These are phyloP conservation scores for Phorcus lineatus DNA, from an alignment of 2,888 invertebrate species.

Conservation along the genomic window DNA sequence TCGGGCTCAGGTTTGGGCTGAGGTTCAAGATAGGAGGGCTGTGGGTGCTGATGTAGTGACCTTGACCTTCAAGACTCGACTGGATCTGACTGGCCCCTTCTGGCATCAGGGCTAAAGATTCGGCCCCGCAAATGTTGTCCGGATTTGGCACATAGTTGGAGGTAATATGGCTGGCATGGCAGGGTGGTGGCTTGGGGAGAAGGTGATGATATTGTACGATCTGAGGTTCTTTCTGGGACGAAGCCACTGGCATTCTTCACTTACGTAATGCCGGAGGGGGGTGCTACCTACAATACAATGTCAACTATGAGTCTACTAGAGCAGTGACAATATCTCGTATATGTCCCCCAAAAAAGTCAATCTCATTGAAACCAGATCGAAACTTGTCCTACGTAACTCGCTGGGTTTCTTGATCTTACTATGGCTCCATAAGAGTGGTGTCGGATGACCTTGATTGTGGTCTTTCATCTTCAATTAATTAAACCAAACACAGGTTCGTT, in stretches of 20 bases:
- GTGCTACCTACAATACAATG: too few species aligned
- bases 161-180: slow-evolving; percentile 32
- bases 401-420: too few species aligned
- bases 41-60: slow-evolving; percentile 70
- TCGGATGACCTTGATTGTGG: too few species aligned
- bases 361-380: too few species aligned
- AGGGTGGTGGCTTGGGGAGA: slow-evolving; percentile 48
- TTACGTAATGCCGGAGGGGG: too few species aligned
- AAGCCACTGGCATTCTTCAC: slow-evolving; percentile 62
- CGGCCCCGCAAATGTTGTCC: slow-evolving; percentile 36
- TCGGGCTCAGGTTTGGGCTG: slow-evolving; percentile 64
- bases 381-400: too few species aligned
- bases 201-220: slow-evolving; percentile 49
- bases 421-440: too few species aligned
- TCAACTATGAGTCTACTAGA: too few species aligned
- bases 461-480: too few species aligned
- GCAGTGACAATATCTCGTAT: too few species aligned
- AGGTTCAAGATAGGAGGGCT: slow-evolving; percentile 74
- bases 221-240: slow-evolving; percentile 62
- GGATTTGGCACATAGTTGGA: slow-evolving; percentile 28
- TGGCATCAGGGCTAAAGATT: slow-evolving; percentile 36
- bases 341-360: too few species aligned
- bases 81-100: slow-evolving; percentile 41
- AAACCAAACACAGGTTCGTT: too few species aligned
- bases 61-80: slow-evolving; percentile 39